Percentiles rank a stretch among this genome's conserved stretches.
Evolutionary conservation across 2,113 vertebrate species (phyloP).

Genomic region (Pangasianodon hypophthalmus): DNA sequence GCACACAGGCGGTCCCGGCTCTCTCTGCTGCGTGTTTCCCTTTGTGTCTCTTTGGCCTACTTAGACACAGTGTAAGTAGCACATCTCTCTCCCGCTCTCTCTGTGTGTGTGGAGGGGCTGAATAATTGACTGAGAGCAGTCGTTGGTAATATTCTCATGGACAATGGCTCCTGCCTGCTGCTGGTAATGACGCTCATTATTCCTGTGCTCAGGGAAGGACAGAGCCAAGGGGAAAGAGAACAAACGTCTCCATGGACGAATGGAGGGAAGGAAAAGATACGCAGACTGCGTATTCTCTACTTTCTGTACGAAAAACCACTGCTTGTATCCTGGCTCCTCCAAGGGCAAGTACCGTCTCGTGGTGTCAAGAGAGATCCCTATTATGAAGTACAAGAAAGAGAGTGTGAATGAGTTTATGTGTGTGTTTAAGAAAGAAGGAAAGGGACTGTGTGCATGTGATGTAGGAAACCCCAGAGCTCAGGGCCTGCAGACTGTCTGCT

Average conservation of each 20-base stretch:
- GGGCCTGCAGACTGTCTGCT: neutral
- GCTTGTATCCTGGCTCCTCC: conserved; percentile 20
- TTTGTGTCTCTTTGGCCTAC: conserved; percentile 77
- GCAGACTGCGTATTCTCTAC: conserved; percentile 9
- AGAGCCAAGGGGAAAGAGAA: conserved; percentile 24
- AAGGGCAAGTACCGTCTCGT: conserved; percentile 3
- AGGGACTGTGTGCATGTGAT: neutral
- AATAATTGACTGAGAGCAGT: conserved; percentile 56
- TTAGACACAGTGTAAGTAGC: conserved; percentile 76
- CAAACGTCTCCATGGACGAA: conserved; percentile 3
- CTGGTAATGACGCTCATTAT: conserved; percentile 60
- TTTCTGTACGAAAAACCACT: neutral
- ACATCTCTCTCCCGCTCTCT: conserved; percentile 58
- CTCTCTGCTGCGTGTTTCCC: conserved; percentile 61
- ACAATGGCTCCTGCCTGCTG: conserved; percentile 52
- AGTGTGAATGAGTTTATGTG: neutral
- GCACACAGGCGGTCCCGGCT: neutral
- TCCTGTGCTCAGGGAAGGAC: conserved; percentile 47
- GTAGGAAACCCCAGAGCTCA: neutral
- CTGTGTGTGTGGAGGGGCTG: conserved; percentile 42
- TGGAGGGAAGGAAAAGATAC: conserved; percentile 35
- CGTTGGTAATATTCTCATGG: conserved; percentile 56
- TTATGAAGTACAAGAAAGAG: conserved; percentile 6
- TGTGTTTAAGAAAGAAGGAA: neutral
- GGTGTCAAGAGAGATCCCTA: conserved; percentile 20